Evolutionary conservation across 2,888 invertebrate species (phyloP).

Genomic region (Hermodice carunculata): DNA sequence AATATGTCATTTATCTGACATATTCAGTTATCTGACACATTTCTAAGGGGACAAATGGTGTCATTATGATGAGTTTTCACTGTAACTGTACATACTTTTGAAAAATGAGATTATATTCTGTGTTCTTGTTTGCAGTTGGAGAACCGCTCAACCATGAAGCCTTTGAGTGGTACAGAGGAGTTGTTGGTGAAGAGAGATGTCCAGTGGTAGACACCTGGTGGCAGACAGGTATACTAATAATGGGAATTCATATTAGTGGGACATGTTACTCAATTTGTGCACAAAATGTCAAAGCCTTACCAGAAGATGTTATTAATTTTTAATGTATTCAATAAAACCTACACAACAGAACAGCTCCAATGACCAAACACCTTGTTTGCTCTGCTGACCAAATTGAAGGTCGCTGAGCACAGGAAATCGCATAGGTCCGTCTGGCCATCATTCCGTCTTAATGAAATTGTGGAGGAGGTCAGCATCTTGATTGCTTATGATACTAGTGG

Average conservation of each 20-base stretch:
- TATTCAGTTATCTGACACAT: too few relatives aligned
- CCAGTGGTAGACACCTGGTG: constrained; percentile 73
- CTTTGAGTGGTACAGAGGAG: constrained; percentile 74
- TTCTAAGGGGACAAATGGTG: too few relatives aligned
- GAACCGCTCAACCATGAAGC: constrained; percentile 73
- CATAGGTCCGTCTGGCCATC: too few relatives aligned
- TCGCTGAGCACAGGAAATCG: neutral
- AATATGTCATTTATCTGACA: too few relatives aligned
- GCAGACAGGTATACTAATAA: constrained; percentile 72
- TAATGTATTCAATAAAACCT: neutral
- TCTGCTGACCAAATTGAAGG: constrained; percentile 1
- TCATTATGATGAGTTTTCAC: too few relatives aligned
- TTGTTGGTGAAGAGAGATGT: constrained; percentile 85
- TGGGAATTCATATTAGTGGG: constrained; percentile 68
- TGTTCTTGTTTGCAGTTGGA: constrained; percentile 63
- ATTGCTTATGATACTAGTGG: too few relatives aligned
- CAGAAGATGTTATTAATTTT: neutral
- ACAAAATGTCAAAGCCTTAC: too few relatives aligned
- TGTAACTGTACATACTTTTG: too few relatives aligned
- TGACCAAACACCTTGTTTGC: neutral
- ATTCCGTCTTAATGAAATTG: too few relatives aligned
- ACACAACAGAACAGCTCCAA: neutral
- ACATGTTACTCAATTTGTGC: too few relatives aligned
- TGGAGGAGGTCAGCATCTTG: too few relatives aligned
- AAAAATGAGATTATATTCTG: too few relatives aligned